A percentile compares a stretch with the other conserved stretches of the same genome.
These are phyloP conservation scores for Alethe castanea DNA, from an alignment of 2,113 vertebrate species.

Conservation along the genomic window DNA sequence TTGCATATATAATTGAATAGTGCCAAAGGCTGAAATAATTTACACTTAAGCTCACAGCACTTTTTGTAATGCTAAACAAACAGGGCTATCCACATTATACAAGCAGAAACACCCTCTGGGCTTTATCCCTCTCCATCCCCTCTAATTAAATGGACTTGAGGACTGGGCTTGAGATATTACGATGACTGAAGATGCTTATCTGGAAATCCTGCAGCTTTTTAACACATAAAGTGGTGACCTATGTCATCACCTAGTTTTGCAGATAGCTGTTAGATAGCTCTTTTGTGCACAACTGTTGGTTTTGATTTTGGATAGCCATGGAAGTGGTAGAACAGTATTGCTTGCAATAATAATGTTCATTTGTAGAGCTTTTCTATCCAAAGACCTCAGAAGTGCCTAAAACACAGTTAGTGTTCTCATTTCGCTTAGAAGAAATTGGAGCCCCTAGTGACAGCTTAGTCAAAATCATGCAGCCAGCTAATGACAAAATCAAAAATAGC, in stretches of 20 bases:
- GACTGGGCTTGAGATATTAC: neutral
- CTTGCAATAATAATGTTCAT: neutral
- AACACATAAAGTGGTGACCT: neutral
- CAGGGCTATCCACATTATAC: neutral
- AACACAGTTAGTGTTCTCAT: neutral
- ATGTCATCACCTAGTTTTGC: neutral
- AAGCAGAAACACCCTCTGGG: neutral
- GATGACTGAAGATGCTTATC: neutral
- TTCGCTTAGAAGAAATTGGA: neutral
- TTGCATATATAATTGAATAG: conserved; percentile 31
- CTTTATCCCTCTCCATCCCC: neutral
- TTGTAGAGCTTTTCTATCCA: neutral
- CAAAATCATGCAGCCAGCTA: neutral
- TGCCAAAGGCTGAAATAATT: conserved; percentile 53
- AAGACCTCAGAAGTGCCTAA: neutral
- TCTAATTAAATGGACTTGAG: neutral
- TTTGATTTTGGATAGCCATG: neutral
- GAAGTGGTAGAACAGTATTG: neutral
- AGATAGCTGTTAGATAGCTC: neutral
- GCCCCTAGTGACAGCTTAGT: neutral
- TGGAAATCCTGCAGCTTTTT: neutral
- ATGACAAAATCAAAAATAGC: neutral
- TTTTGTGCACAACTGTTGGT: neutral
- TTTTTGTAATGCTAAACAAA: conserved; percentile 18
- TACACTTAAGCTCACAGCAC: neutral